Percentiles rank a stretch among this genome's conserved stretches.
Evolutionary conservation across 2,888 invertebrate genomes (phyloP).

Genomic region (Morpho helenor): DNA sequence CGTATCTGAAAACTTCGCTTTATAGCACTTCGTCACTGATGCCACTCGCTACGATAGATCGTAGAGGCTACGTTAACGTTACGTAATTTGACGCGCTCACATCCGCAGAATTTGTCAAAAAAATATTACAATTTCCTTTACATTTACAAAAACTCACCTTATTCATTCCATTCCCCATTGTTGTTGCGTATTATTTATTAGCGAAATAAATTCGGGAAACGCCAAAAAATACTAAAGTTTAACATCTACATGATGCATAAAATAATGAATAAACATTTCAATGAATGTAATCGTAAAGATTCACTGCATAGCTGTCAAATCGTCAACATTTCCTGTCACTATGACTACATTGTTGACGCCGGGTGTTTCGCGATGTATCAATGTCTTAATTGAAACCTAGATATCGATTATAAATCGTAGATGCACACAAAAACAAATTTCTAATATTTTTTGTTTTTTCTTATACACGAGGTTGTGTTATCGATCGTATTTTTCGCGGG

Average conservation of each 20-base stretch:
- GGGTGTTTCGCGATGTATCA: conserved; percentile 51
- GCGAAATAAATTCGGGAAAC: conserved; percentile 47
- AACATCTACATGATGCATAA: conserved; percentile 12
- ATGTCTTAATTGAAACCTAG: conserved; percentile 42
- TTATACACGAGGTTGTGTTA: conserved; percentile 32
- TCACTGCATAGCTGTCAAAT: conserved; percentile 48
- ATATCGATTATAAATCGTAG: conserved; percentile 33
- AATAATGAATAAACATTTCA: conserved; percentile 32
- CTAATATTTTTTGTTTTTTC: conserved; percentile 19
- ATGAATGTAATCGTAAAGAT: conserved; percentile 24
- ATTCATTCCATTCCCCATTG: conserved; percentile 94
- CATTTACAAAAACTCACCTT: conserved; percentile 80
- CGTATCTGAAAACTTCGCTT: conserved; percentile 12
- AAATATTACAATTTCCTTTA: not conserved
- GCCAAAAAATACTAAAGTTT: conserved; percentile 7
- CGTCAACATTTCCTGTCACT: conserved; percentile 70
- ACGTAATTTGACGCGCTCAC: conserved; percentile 37
- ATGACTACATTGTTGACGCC: conserved; percentile 76
- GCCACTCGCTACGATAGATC: conserved; percentile 27
- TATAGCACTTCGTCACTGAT: conserved; percentile 11
- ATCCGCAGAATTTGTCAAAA: conserved; percentile 26
- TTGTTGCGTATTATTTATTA: conserved; percentile 29
- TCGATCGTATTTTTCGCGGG: conserved; percentile 33
- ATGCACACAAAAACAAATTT: conserved; percentile 15
- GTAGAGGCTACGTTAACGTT: conserved; percentile 35